A percentile compares a stretch with the other conserved stretches of the same genome.
Conservation (phyloP, 2,888 invertebrate genomes). For the Frankliniella intonsa region DNA sequence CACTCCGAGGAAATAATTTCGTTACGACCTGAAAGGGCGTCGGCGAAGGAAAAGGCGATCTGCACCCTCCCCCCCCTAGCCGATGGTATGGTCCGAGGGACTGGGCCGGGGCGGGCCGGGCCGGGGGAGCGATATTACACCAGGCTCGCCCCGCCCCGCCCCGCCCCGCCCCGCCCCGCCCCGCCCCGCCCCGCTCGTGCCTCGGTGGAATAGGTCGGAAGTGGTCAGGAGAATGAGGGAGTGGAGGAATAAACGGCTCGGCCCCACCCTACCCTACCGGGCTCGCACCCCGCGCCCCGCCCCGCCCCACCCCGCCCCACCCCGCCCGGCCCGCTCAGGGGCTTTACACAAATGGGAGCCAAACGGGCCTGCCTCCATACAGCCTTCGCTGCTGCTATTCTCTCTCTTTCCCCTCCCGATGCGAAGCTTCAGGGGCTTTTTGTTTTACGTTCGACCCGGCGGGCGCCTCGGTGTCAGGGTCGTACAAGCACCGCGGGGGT, state of each 20-base stretch:
- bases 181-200: background rate
- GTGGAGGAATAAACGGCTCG: background rate
- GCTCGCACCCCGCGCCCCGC: background rate
- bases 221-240: background rate
- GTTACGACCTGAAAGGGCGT: background rate
- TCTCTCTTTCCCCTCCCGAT: background rate
- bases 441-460: background rate
- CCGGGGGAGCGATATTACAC: background rate
- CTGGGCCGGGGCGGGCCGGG: background rate
- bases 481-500: background rate
- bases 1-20: background rate
- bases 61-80: background rate
- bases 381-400: background rate
- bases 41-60: background rate
- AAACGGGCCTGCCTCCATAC: background rate
- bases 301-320: background rate
- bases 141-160: background rate
- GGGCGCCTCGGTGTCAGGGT: background rate
- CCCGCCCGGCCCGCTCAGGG: too few relatives aligned
- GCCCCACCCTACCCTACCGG: background rate
- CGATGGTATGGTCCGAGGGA: background rate
- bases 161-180: too few relatives aligned
- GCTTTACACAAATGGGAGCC: background rate
- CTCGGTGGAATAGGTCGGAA: background rate
- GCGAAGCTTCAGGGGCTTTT: background rate